Evolutionary conservation across 1,140 invertebrate genomes (phyloP).

Genomic region (Phocides pigmalion): DNA sequence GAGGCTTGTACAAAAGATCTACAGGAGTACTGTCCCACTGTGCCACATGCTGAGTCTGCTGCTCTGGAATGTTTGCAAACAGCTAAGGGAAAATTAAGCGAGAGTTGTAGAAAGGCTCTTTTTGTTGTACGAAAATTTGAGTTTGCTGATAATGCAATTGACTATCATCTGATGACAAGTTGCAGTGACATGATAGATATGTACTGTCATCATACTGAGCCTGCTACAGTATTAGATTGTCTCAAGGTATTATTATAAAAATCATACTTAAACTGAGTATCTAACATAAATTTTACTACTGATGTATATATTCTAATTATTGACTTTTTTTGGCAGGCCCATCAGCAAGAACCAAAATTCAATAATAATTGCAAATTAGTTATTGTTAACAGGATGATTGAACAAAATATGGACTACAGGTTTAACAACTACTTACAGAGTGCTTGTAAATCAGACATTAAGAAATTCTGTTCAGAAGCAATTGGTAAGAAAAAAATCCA

Average conservation of each 20-base stretch:
- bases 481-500: slow-evolving; percentile 84
- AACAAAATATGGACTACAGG: slow-evolving; percentile 96
- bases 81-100: slow-evolving; percentile 87
- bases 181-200: slow-evolving; percentile 94
- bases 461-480: slow-evolving; percentile 88
- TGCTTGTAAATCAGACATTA: slow-evolving; percentile 90
- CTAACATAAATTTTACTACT: background rate
- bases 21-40: slow-evolving; percentile 88
- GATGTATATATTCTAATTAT: background rate
- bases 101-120: slow-evolving; percentile 90
- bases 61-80: slow-evolving; percentile 94
- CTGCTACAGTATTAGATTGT: slow-evolving; percentile 88
- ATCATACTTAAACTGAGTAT: background rate
- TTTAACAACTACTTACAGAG: slow-evolving; percentile 95
- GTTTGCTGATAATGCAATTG: slow-evolving; percentile 92
- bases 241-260: slow-evolving; percentile 83
- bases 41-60: slow-evolving; percentile 90
- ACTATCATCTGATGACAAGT: slow-evolving; percentile 92
- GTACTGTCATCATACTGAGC: slow-evolving; percentile 89
- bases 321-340: slow-evolving; percentile 83
- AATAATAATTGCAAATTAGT: slow-evolving; percentile 94
- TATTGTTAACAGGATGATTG: slow-evolving; percentile 94
- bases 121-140: slow-evolving; percentile 95
- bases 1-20: slow-evolving; percentile 91
- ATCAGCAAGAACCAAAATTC: slow-evolving; percentile 92